Evolutionary conservation across 2,888 invertebrate species (phyloP), one percentile per base, ranked within the genome.

Genomic region (Bimastos eiseni): DNA sequence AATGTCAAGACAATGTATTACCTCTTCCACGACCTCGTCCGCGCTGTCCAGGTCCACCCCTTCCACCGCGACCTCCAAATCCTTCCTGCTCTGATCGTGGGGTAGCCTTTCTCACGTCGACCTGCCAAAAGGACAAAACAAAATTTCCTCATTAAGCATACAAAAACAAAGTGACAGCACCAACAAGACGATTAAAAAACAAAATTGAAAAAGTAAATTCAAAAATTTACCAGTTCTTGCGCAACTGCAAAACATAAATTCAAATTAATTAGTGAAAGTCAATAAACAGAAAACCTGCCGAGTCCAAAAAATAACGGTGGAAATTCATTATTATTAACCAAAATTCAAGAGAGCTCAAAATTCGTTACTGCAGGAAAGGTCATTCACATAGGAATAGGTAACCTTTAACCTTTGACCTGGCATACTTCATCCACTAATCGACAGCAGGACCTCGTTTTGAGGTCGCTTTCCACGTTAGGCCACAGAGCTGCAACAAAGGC

Each of bases 61-160:
- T 96, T 0, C 97, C 97, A 49, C 89, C 88, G 30, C 44, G 49
- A 90, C 97, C 96, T 33, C 93, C 92, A 88, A 92, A 83, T 0
- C 97, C 97, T 38, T 91, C 91, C 36, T 91, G 90, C 86, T 93
- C 92, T n/a, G 90, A 55, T 89, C 92, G 92, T n/a, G 98, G 98
- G 90, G 98, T 98, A 89, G 98, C 98, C 94, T 98, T 97, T 96
- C 98, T 98, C 86, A 98, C 98, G 95, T 98, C 98, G 91, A 94
- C 93, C 94, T 94, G 92, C 24, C 17, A 34, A 21, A 33, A 41
- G n/a, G 38, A 41, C 37, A 38, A 90, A 84, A 84, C 37, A 38
- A 21, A n/a, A 70, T 8, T 24, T 11, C 70, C 70, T 70, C 11
- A 70, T 70, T n/a, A 70, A n/a, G 70, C 70, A 70, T 11, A n/a